Base-by-base conservation (phyloP, 2,888 invertebrate genomes). In the Prenolepis imparis region DNA sequence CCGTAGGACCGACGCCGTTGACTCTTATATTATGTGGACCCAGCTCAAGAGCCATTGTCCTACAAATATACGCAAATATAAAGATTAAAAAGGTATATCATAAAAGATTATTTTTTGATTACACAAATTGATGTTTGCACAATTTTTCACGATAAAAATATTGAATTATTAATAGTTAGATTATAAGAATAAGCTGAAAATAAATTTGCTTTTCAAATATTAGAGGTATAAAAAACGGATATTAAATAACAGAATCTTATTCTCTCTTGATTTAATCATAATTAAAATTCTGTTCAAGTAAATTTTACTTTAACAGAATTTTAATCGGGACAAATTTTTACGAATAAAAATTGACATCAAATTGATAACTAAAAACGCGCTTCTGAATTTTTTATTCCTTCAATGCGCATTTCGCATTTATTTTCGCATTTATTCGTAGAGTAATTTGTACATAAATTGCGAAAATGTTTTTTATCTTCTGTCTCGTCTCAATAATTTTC, bases 1-100 rank as follows among this genome's bases (percentile, higher is more conserved):
- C 98, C 0, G 99, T 99, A 0, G 99, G 99, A 95, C 99, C 98
- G 0, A 99, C 97, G n/a, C 97, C 96, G 94, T 99, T 99, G 0
- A 98, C 97, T 28, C 99, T 96, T 90, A 99, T 98, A 55, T 97
- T 96, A 85, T 97, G 95, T 0, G 96, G 96, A 0, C 98, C 99
- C 36, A 99, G 95, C 95, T 99, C 99, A 66, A 98, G 93, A 0
- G 99, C 98, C 96, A 98, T 97, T 0, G 97, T 96, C 90, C 97
- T 94, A 61, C 39, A 48, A 59, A 24, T 52, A 66, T 48, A 9
- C 36, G 15, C 15, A 36, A 15, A 5, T 24, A 28, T 8, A 12
- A 28, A 67, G 41, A 12, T 44, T 32, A 66, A 8, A 41, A 48
- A 39, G 12, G 1, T 39, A 11, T 21, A 57, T 4, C 2, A 24